Evolutionary conservation across 1,140 invertebrate species (phyloP).

Genomic region (Cydia strobilella): DNA sequence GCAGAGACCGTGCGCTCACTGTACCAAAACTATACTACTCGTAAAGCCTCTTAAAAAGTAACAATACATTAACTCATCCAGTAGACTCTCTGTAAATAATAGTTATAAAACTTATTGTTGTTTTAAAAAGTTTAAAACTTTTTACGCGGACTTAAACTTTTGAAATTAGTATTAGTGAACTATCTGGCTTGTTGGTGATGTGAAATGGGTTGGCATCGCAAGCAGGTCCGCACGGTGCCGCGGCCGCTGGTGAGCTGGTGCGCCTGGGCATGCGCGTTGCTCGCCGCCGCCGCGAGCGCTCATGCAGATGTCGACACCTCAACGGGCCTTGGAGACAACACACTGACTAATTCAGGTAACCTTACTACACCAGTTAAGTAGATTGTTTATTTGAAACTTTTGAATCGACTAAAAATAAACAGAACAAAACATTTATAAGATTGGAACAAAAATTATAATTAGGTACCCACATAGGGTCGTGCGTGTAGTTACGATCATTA

Average conservation of each 20-base stretch:
- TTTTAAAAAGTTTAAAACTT: slow-evolving; percentile 30
- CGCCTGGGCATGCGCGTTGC: slow-evolving; percentile 73
- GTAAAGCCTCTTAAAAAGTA: background rate
- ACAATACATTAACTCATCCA: slow-evolving; percentile 5
- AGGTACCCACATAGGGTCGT: too few species aligned
- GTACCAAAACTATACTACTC: slow-evolving; percentile 14
- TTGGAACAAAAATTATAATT: too few species aligned
- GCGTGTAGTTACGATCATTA: too few species aligned
- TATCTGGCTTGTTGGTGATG: slow-evolving; percentile 61
- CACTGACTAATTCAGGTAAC: slow-evolving; percentile 74
- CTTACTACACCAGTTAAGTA: slow-evolving; percentile 4
- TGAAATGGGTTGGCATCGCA: slow-evolving; percentile 64
- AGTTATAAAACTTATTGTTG: slow-evolving; percentile 17
- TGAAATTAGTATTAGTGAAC: slow-evolving; percentile 23
- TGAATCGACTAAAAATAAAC: too few species aligned
- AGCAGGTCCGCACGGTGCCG: slow-evolving; percentile 45
- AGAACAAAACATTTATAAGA: too few species aligned
- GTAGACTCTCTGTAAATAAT: slow-evolving; percentile 24
- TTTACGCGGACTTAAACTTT: background rate
- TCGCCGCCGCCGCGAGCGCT: slow-evolving; percentile 54
- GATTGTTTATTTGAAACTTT: too few species aligned
- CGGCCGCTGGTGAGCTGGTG: slow-evolving; percentile 51
- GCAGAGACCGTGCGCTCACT: slow-evolving; percentile 37
- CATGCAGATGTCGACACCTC: slow-evolving; percentile 72
- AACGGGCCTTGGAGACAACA: slow-evolving; percentile 70